Conservation (phyloP, 1,140 invertebrate species). For the Calliopsis andreniformis region DNA sequence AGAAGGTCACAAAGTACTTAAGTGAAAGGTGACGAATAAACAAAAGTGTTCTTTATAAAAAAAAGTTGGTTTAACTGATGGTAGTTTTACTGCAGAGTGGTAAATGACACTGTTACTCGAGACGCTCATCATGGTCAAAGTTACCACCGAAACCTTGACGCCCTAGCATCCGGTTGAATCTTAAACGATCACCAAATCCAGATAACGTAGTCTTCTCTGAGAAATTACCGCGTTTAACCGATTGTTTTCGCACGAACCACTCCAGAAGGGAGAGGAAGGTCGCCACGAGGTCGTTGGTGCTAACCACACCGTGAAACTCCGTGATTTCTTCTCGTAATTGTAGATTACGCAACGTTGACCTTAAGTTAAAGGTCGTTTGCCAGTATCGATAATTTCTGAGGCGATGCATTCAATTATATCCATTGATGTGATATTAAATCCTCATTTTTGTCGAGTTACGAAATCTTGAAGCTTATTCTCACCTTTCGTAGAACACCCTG, state of each 20-base stretch:
- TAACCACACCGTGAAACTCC: background rate
- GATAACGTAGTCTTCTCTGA: conserved; percentile 29
- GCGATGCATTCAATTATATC: no score
- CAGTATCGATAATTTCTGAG: background rate
- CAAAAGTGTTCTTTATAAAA: no score
- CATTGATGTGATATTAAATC: no score
- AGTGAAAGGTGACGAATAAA: no score
- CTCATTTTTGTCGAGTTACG: no score
- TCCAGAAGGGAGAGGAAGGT: conserved; percentile 1
- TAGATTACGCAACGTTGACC: background rate
- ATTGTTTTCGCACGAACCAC: conserved; percentile 15
- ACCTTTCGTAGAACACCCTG: no score
- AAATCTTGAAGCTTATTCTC: no score
- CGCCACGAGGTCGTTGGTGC: conserved; percentile 20
- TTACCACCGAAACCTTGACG: conserved; percentile 42
- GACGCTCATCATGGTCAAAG: conserved; percentile 21
- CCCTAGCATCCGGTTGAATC: conserved; percentile 34
- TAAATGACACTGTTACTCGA: conserved; percentile 39
- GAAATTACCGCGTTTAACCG: conserved; percentile 5
- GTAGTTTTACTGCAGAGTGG: conserved; percentile 17
- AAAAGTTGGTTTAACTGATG: no score
- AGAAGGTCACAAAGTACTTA: no score
- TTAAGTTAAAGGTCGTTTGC: background rate
- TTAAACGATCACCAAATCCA: conserved; percentile 29
- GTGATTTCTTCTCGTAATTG: background rate